phyloP scores from a whole-genome alignment of 2,797 vertebrate genomes.

The Knipowitschia caucasica region DNA sequence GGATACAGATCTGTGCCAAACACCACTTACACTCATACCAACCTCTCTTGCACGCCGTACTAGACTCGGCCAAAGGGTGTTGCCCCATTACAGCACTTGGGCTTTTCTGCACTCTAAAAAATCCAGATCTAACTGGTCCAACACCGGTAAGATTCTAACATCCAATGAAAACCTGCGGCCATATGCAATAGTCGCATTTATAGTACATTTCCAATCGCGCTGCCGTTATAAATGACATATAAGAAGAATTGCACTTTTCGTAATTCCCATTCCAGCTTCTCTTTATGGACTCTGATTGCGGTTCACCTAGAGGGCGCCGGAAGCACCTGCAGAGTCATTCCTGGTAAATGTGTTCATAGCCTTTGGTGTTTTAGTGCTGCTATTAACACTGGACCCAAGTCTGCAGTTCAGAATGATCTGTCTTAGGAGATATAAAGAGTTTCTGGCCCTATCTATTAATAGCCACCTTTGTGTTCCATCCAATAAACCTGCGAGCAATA shows the following conservation, averaged over 20 bases:
- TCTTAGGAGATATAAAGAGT: conserved; percentile 8
- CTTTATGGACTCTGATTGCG: neutral
- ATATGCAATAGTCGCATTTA: no score
- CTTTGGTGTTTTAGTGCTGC: conserved; percentile 5
- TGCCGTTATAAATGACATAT: neutral
- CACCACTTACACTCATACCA: no score
- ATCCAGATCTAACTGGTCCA: no score
- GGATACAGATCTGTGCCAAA: no score
- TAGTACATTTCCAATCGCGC: neutral
- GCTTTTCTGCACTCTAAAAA: no score
- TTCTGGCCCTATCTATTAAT: conserved; percentile 32
- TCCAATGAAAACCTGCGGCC: no score
- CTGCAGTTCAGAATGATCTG: neutral
- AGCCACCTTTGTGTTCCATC: conserved; percentile 44
- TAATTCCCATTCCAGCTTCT: neutral
- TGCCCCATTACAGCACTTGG: no score
- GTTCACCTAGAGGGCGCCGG: neutral
- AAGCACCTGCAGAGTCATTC: neutral
- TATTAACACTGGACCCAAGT: conserved; percentile 4
- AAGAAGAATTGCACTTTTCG: neutral
- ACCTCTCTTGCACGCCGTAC: no score
- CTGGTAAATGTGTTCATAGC: conserved; percentile 3
- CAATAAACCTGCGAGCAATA: conserved; percentile 42
- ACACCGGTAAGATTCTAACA: no score
- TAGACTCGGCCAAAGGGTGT: no score